These are phyloP conservation scores for Drosophila anomalata DNA, from an alignment of 2,888 invertebrate species.

Conservation along the genomic window DNA sequence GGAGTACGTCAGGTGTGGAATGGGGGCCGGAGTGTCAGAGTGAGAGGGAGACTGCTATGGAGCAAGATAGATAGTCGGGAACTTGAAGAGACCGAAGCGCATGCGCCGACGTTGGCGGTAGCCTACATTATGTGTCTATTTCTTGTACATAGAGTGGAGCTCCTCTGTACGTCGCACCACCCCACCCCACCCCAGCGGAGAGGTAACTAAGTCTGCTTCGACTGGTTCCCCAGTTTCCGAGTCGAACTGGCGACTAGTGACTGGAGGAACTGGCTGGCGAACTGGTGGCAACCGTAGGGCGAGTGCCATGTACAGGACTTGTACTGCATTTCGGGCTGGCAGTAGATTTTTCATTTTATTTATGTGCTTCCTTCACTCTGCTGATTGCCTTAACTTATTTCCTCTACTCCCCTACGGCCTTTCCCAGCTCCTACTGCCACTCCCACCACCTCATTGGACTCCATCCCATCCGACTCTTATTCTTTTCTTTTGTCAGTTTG, in stretches of 20 bases:
- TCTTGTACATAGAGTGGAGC: constrained; percentile 49
- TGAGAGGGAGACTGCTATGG: constrained; percentile 15
- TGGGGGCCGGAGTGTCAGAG: not conserved
- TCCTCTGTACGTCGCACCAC: not conserved
- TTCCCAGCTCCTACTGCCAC: not conserved
- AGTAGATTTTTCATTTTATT: constrained; percentile 81
- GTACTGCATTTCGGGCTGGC: constrained; percentile 72
- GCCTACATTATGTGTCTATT: constrained; percentile 77
- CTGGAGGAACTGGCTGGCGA: constrained; percentile 48
- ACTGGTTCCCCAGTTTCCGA: constrained; percentile 16
- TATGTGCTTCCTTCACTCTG: constrained; percentile 64
- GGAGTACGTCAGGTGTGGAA: not conserved
- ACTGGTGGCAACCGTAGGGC: constrained; percentile 18
- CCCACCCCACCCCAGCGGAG: constrained; percentile 3
- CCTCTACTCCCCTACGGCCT: not conserved
- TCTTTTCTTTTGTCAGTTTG: constrained; percentile 45
- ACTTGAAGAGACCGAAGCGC: constrained; percentile 44
- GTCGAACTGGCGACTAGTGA: constrained; percentile 30
- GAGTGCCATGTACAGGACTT: constrained; percentile 44
- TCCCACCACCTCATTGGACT: not conserved
- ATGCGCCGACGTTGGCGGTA: constrained; percentile 61
- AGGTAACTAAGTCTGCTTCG: constrained; percentile 57
- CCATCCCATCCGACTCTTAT: constrained; percentile 6
- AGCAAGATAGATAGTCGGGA: constrained; percentile 48
- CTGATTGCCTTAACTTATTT: constrained; percentile 35